A percentile compares a stretch with the other conserved stretches of the same genome.
phyloP scores from a whole-genome alignment of 2,888 invertebrate genomes.

The Hoplodrina ambigua region DNA sequence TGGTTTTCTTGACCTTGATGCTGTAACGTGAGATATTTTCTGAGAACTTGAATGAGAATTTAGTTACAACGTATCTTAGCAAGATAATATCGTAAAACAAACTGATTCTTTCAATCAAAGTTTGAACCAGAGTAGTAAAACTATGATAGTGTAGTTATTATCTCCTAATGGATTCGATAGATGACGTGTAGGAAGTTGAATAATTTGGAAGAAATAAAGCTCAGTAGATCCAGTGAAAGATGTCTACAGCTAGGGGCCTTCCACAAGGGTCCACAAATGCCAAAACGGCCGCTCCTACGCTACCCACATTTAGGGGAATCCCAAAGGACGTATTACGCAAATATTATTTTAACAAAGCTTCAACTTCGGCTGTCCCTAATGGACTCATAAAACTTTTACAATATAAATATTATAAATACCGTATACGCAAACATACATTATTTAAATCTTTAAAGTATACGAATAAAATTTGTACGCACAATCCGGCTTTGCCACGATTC shows the following conservation, averaged over 20 bases:
- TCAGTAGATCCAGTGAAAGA: neutral
- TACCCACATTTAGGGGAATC: neutral
- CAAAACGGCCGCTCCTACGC: neutral
- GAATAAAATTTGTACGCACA: constrained; percentile 37
- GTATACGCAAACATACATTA: constrained; percentile 45
- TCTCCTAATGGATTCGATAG: neutral
- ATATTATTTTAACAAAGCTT: constrained; percentile 19
- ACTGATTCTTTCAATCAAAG: too few relatives aligned
- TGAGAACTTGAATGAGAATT: neutral
- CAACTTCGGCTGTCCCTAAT: constrained; percentile 20
- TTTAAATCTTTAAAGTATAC: constrained; percentile 42
- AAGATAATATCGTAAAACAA: neutral
- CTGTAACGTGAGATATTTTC: neutral
- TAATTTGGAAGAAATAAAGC: neutral
- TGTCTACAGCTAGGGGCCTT: too few relatives aligned
- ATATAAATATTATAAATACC: constrained; percentile 38
- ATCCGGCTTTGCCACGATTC: constrained; percentile 48
- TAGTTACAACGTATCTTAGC: neutral
- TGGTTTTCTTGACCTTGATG: constrained; percentile 2
- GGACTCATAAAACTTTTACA: constrained; percentile 49
- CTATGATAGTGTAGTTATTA: neutral
- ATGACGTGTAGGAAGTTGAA: neutral
- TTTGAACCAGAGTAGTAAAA: neutral
- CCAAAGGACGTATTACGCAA: constrained; percentile 19
- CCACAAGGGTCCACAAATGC: too few relatives aligned